phyloP scores from a whole-genome alignment of 2,888 invertebrate species.

The Pherbina coryleti region DNA sequence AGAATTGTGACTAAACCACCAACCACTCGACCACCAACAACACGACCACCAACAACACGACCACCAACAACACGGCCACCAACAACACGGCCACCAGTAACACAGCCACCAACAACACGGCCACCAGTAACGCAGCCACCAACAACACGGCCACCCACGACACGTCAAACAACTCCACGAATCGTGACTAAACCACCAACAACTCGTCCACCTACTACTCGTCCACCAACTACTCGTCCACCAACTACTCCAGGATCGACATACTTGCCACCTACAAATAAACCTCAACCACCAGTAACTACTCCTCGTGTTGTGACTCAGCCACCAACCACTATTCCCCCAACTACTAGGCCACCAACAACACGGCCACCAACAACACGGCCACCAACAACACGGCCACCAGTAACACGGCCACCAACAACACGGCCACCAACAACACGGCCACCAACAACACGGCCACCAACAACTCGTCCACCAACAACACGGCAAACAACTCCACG shows the following conservation, averaged over 20 bases:
- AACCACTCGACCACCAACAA: slow-evolving; percentile 23
- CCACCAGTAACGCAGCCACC: slow-evolving; percentile 21
- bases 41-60: slow-evolving; percentile 46
- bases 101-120: slow-evolving; percentile 5
- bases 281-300: slow-evolving; percentile 23
- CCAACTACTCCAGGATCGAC: slow-evolving; percentile 39
- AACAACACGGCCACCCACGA: slow-evolving; percentile 12
- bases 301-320: slow-evolving; percentile 36
- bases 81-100: slow-evolving; percentile 41
- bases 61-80: slow-evolving; percentile 51
- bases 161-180: slow-evolving; percentile 44
- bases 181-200: slow-evolving; percentile 40
- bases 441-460: slow-evolving; percentile 17
- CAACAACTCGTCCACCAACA: slow-evolving; percentile 18
- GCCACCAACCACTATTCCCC: slow-evolving; percentile 5
- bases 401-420: slow-evolving; percentile 40
- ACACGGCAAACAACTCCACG: slow-evolving; percentile 43
- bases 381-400: slow-evolving; percentile 50
- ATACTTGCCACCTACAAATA: slow-evolving; percentile 41
- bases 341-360: slow-evolving; percentile 22
- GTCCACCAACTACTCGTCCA: slow-evolving; percentile 37
- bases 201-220: slow-evolving; percentile 28
- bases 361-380: slow-evolving; percentile 46
- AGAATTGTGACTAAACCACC: slow-evolving; percentile 42
- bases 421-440: slow-evolving; percentile 16